These are phyloP conservation scores for Nebria ingens DNA, from an alignment of 1,140 invertebrate genomes.

Conservation along the genomic window DNA sequence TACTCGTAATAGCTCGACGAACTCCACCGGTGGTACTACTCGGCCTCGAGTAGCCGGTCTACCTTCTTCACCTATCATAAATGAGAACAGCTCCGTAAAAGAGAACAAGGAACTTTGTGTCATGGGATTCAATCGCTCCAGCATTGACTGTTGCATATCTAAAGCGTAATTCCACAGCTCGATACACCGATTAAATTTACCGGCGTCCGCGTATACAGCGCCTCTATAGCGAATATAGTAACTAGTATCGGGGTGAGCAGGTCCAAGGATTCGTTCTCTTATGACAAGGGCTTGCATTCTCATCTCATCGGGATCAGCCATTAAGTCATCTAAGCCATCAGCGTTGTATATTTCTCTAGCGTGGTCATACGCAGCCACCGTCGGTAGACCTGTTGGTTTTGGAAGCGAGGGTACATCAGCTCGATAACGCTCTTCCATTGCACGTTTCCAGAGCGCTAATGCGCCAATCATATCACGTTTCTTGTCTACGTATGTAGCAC, in stretches of 20 bases:
- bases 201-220: constrained; percentile 89
- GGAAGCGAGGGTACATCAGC: constrained; percentile 35
- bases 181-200: constrained; percentile 84
- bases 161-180: constrained; percentile 94
- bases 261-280: constrained; percentile 80
- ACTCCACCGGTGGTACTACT: constrained; percentile 64
- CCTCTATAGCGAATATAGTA: constrained; percentile 92
- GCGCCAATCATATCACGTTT: constrained; percentile 88
- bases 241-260: constrained; percentile 90
- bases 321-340: constrained; percentile 73
- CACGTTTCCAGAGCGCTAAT: constrained; percentile 76
- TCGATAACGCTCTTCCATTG: constrained; percentile 67
- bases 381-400: constrained; percentile 55
- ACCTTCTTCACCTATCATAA: constrained; percentile 76
- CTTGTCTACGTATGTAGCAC: constrained; percentile 96
- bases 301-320: constrained; percentile 90
- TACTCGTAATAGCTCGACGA: constrained; percentile 71
- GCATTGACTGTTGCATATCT: constrained; percentile 88
- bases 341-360: constrained; percentile 68
- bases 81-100: constrained; percentile 90
- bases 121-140: constrained; percentile 88
- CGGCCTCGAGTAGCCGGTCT: constrained; percentile 56
- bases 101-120: constrained; percentile 87
- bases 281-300: constrained; percentile 92
- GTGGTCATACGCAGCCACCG: constrained; percentile 80